A percentile compares a stretch with the other conserved stretches of the same genome.
phyloP scores from a whole-genome alignment of 1,140 invertebrate genomes.

The Himalopsyche phryganea region DNA sequence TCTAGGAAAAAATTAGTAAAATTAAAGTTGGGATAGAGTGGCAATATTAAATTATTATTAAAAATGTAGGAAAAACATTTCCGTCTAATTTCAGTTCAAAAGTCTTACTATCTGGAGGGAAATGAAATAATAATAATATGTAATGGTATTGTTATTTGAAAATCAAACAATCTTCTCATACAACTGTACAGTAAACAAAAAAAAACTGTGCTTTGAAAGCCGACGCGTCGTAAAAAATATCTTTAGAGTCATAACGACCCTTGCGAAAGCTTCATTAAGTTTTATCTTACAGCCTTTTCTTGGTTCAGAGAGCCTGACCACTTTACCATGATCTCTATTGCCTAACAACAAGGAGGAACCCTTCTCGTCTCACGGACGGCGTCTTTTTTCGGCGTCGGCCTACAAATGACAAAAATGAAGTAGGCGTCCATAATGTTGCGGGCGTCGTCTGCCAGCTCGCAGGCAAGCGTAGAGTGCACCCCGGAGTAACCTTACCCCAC shows the following conservation, averaged over 20 bases:
- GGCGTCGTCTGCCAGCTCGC: too few relatives aligned
- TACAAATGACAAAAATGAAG: constrained; percentile 2
- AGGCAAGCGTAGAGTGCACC: too few relatives aligned
- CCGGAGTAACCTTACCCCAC: too few relatives aligned
- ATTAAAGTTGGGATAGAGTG: too few relatives aligned
- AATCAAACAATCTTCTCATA: too few relatives aligned
- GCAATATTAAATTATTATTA: too few relatives aligned
- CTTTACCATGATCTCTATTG: constrained; percentile 3
- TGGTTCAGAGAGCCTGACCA: background rate
- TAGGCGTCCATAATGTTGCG: background rate
- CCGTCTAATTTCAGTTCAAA: too few relatives aligned
- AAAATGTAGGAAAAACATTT: too few relatives aligned
- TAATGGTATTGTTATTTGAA: too few relatives aligned
- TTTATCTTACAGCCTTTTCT: constrained; percentile 7
- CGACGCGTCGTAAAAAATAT: constrained; percentile 9
- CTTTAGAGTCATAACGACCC: constrained; percentile 11
- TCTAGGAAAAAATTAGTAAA: too few relatives aligned
- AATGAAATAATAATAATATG: too few relatives aligned
- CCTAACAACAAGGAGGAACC: constrained; percentile 1
- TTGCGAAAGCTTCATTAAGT: constrained; percentile 15
- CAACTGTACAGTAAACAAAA: constrained; percentile 2
- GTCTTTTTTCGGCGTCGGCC: background rate
- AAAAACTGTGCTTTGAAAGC: constrained; percentile 8
- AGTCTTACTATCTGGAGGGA: too few relatives aligned
- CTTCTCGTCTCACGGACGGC: background rate